A percentile compares a stretch with the other conserved stretches of the same genome.
Evolutionary conservation across 1,140 invertebrate genomes (phyloP).

Genomic region (Coptotermes formosanus): DNA sequence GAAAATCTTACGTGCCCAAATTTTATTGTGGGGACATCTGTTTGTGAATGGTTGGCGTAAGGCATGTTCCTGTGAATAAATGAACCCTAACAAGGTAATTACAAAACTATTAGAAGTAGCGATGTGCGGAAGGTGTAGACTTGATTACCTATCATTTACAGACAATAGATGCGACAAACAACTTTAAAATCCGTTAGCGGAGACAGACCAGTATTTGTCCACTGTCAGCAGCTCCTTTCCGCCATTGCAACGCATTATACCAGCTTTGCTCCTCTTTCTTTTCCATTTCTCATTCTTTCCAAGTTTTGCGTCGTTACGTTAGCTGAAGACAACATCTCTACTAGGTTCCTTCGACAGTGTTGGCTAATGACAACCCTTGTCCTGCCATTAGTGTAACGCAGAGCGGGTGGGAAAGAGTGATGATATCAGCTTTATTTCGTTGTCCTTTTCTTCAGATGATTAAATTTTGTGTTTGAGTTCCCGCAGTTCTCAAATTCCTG

Average conservation of each 20-base stretch:
- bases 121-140: slow-evolving; percentile 1
- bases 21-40: too few relatives aligned
- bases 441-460: not conserved
- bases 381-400: not conserved
- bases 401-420: not conserved
- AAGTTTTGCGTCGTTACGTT: slow-evolving; percentile 5
- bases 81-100: not conserved
- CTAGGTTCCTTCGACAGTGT: not conserved
- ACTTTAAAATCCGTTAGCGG: slow-evolving; percentile 1
- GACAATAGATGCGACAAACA: not conserved
- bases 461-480: not conserved
- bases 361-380: slow-evolving; percentile 10
- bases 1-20: too few relatives aligned
- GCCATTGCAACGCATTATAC: not conserved
- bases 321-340: not conserved
- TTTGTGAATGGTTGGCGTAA: not conserved
- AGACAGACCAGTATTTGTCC: not conserved
- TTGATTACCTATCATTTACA: not conserved
- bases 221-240: not conserved
- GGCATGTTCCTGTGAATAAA: not conserved
- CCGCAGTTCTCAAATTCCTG: not conserved
- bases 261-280: not conserved
- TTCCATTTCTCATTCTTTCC: not conserved
- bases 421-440: not conserved
- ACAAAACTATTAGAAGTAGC: not conserved